Percentiles rank a stretch among this genome's conserved stretches.
Evolutionary conservation across 2,888 invertebrate genomes (phyloP).

Genomic region (Mesochorus sp.): DNA sequence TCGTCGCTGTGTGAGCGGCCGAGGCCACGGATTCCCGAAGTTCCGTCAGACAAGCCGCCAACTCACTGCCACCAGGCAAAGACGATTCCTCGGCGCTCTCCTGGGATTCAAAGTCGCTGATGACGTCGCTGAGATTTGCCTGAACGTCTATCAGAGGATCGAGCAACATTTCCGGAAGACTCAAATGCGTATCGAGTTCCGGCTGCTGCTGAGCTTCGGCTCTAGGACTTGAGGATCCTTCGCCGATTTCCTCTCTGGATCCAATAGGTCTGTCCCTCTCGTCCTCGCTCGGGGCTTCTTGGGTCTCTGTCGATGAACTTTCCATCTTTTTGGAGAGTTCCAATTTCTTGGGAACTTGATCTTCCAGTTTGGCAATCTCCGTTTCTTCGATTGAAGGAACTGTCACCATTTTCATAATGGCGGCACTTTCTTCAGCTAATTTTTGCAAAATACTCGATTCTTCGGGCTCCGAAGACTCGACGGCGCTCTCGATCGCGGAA

Average conservation of each 20-base stretch:
- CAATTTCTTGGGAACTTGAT: background rate
- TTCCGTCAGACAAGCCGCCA: slow-evolving; percentile 71
- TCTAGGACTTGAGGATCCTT: background rate
- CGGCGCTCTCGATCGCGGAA: slow-evolving; percentile 13
- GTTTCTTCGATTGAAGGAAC: slow-evolving; percentile 36
- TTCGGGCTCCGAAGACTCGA: slow-evolving; percentile 58
- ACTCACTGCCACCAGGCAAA: slow-evolving; percentile 65
- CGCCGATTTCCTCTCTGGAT: slow-evolving; percentile 35
- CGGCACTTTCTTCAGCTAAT: slow-evolving; percentile 56
- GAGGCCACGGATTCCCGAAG: slow-evolving; percentile 75
- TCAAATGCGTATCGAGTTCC: slow-evolving; percentile 64
- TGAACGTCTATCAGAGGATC: slow-evolving; percentile 77
- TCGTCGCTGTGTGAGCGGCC: slow-evolving; percentile 75
- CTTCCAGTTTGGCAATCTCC: background rate
- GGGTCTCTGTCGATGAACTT: slow-evolving; percentile 34
- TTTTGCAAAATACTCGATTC: slow-evolving; percentile 34
- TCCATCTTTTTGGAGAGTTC: background rate
- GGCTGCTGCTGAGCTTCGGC: slow-evolving; percentile 21
- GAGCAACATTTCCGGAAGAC: slow-evolving; percentile 73
- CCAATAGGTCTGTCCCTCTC: slow-evolving; percentile 31
- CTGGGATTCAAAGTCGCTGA: slow-evolving; percentile 71
- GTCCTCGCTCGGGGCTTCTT: background rate
- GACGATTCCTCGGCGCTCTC: slow-evolving; percentile 64
- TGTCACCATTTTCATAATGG: slow-evolving; percentile 30
- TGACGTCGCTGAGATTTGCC: slow-evolving; percentile 71